Base-by-base conservation (phyloP, 2,113 vertebrate genomes). In the Gymnorhina tibicen region DNA sequence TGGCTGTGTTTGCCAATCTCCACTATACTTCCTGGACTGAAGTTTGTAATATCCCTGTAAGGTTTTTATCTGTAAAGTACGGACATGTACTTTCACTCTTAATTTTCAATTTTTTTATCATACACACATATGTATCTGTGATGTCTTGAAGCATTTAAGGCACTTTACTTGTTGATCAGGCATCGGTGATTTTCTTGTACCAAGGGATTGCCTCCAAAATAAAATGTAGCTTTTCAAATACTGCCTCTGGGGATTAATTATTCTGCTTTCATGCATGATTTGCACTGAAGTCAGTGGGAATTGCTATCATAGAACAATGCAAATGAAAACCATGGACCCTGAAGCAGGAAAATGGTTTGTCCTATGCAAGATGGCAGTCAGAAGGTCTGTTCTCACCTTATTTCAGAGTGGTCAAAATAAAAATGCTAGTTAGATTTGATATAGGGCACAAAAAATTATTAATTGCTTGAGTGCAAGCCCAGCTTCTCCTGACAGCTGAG, bases 201-300 rank as follows among this genome's bases (percentile, higher is more conserved):
- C 11, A 41, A 88, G 35, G 58, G 88, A 83, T 17, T 76, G 67
- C 21, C 58, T 88, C 67, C 30, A 79, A 88, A 87, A 89, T 74
- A 74, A 90, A 72, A 74, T 10, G 39, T 42, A 75, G 30, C 56
- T 85, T 81, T 90, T 42, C 81, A 78, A 95, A 82, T 78, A 73
- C 16, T 85, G 86, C 75, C 58, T 88, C 72, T 95, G 37, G 63
- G 62, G 70, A 69, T 79, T 86, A 88, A 75, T 86, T 90, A 50
- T 56, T 90, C 62, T 37, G n/a, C 88, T 95, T 92, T 79, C n/a
- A 46, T 80, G 89, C 63, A 85, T 69, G 67, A 82, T 85, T 87
- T 95, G 70, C 33, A 35, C 52, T 63, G n/a, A 82, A 88, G 62
- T 87, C 58, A n/a, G 67, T 68, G 44, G 35, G 39, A 90, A 85